Base-by-base conservation (phyloP, 2,113 vertebrate genomes). In the Petaurus breviceps region DNA sequence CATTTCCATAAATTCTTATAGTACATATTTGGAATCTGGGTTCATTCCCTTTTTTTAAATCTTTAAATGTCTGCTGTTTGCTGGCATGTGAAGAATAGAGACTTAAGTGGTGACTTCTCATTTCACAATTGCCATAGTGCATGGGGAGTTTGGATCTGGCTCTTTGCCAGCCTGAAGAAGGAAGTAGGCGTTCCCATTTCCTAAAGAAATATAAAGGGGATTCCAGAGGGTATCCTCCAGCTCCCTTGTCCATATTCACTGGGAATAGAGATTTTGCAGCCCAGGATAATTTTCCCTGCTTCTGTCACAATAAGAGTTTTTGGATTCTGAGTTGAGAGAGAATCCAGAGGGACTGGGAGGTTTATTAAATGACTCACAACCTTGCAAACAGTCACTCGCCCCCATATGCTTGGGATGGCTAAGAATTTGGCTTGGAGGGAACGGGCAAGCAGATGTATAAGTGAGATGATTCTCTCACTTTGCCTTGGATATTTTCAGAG, bases 1-100 rank as follows among this genome's bases (percentile, higher is more conserved):
- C 53, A 98, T 84, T 98, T 92, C 98, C 98, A 95, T 91, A 95
- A 97, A 96, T 97, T 97, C 98, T 91, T 92, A 92, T 91, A 77
- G 97, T 55, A 97, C 97, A 46, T 2, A 50, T 97, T 97, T 97
- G 98, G 98, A 96, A 96, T 92, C 57, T 92, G 92, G 96, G 97
- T 98, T 97, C 52, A 51, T 93, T 98, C 84, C 96, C 93, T 97
- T 96, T 97, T 91, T 91, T 95, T 77, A 95, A 90, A 95, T 95
- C 96, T 95, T 92, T 25, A 0, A 96, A 92, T 89, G 97, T 47
- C 96, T 37, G 96, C 94, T 93, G 97, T 4, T 97, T 54, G 0
- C 94, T 37, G 0, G 89, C 95, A 77, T 0, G 5, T 94, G 61
- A 0, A 97, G 95, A 92, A 1, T 94, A 55, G 0, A 96, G 95